Evolutionary conservation across 2,113 vertebrate genomes (phyloP).

Genomic region (Channa maculata): DNA sequence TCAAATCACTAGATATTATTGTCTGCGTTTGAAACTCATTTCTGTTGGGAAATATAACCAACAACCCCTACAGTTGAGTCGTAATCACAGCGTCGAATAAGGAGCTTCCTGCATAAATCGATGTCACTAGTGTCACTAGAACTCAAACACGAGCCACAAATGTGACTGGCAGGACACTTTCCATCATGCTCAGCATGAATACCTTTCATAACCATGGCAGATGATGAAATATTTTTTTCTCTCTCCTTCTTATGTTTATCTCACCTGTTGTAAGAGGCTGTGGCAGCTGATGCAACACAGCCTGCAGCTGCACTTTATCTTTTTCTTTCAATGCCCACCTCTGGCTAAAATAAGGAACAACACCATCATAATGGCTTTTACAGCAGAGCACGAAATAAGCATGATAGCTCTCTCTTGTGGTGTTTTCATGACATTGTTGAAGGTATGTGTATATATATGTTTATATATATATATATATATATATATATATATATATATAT

Average conservation of each 20-base stretch:
- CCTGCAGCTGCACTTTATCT: background rate
- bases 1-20: background rate
- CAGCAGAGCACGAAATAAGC: background rate
- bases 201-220: background rate
- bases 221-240: background rate
- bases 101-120: background rate
- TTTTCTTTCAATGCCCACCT: slow-evolving; percentile 49
- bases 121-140: background rate
- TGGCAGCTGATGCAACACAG: background rate
- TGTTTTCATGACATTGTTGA: background rate
- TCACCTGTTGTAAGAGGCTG: slow-evolving; percentile 25
- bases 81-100: background rate
- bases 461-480: no score
- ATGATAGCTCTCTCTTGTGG: slow-evolving; percentile 38
- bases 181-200: background rate
- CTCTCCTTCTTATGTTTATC: background rate
- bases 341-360: slow-evolving; percentile 35
- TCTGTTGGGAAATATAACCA: background rate
- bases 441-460: no score
- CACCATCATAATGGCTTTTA: background rate
- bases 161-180: slow-evolving; percentile 12
- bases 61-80: background rate
- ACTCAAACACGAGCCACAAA: slow-evolving; percentile 6
- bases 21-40: background rate
- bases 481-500: no score